Percentiles rank a stretch among this genome's conserved stretches.
phyloP scores from a whole-genome alignment of 2,113 vertebrate species.

The Pongo abelii region DNA sequence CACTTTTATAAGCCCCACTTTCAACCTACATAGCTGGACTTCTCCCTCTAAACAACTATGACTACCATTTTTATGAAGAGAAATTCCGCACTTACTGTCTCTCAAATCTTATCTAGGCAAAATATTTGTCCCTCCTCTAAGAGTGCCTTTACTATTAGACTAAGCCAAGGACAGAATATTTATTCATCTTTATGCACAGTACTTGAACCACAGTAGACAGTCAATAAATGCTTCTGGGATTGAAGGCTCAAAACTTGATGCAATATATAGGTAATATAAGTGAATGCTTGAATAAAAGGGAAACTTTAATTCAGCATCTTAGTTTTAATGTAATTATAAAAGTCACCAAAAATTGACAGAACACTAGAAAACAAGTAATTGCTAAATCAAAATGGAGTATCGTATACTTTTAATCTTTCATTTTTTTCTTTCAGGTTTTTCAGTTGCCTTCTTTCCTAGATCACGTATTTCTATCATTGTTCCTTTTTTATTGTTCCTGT shows the following conservation, averaged over 20 bases:
- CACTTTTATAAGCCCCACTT: background rate
- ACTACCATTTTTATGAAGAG: background rate
- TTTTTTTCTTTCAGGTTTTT: background rate
- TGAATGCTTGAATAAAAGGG: background rate
- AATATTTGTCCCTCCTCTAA: background rate
- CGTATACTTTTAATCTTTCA: background rate
- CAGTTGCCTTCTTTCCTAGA: background rate
- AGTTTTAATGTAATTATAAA: slow-evolving; percentile 1
- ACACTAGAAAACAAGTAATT: background rate
- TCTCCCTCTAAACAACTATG: background rate
- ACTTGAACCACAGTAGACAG: background rate
- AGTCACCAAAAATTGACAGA: background rate
- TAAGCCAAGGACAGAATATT: background rate
- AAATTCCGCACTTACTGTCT: background rate
- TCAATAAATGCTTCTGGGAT: background rate
- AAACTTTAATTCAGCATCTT: background rate
- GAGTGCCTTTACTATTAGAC: background rate
- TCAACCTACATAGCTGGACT: background rate
- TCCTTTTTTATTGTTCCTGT: background rate
- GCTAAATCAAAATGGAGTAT: background rate
- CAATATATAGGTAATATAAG: background rate
- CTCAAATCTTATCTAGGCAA: background rate
- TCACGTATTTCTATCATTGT: background rate
- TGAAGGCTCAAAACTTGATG: background rate
- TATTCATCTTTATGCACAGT: background rate